Conservation (phyloP, 2,888 invertebrate species). For the Melanargia galathea region DNA sequence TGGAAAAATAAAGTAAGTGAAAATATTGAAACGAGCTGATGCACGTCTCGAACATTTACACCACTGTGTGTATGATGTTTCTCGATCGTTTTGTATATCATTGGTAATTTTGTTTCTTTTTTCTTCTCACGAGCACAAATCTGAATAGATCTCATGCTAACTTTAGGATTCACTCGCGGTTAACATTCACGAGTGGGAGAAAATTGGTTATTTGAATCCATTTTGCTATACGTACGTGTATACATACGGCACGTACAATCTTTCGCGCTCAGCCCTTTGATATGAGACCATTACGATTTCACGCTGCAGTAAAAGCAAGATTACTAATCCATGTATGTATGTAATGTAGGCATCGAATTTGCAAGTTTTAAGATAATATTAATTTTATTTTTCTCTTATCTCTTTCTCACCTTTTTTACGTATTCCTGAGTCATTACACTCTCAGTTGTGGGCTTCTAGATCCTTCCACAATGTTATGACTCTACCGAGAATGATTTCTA, state of each 20-base stretch:
- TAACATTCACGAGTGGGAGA: conserved; percentile 62
- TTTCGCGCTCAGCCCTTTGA: conserved; percentile 51
- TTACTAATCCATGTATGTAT: conserved; percentile 18
- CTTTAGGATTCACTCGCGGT: conserved; percentile 59
- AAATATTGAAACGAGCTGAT: too few species aligned
- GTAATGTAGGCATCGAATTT: not conserved
- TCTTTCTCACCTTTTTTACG: too few species aligned
- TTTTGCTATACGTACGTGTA: conserved; percentile 50
- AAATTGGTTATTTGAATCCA: conserved; percentile 72
- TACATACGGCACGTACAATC: conserved; percentile 38
- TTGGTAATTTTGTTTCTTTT: conserved; percentile 67
- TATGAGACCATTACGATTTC: conserved; percentile 33
- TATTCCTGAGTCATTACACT: too few species aligned
- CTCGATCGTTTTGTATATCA: conserved; percentile 6
- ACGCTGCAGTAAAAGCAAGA: conserved; percentile 26
- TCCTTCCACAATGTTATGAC: too few species aligned
- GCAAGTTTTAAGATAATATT: not conserved
- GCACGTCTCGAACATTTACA: too few species aligned
- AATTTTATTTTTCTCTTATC: too few species aligned
- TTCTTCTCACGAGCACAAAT: conserved; percentile 75
- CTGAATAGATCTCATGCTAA: conserved; percentile 58
- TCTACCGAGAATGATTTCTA: too few species aligned
- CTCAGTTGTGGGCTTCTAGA: too few species aligned
- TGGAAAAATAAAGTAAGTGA: too few species aligned
- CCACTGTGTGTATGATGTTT: not conserved